Evolutionary conservation across 2,888 invertebrate species (phyloP).

Genomic region (Griposia aprilina): DNA sequence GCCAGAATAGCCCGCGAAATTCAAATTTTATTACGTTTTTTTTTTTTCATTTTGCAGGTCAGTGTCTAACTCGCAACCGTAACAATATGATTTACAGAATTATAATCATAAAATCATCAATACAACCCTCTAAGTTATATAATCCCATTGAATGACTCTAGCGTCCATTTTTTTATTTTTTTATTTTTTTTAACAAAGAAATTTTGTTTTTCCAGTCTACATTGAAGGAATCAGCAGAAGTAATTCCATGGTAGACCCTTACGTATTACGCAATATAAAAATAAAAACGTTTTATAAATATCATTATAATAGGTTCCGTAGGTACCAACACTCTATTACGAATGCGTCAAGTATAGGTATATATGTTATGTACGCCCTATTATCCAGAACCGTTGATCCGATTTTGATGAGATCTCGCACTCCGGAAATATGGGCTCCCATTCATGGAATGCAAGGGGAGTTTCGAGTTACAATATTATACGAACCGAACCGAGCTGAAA

Average conservation of each 20-base stretch:
- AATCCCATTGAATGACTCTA: no score
- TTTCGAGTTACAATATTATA: slow-evolving; percentile 42
- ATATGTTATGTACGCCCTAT: slow-evolving; percentile 49
- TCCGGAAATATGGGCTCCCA: slow-evolving; percentile 64
- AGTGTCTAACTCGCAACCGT: no score
- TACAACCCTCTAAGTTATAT: no score
- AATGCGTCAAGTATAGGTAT: slow-evolving; percentile 27
- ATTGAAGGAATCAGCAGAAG: neutral
- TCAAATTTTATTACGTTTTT: no score
- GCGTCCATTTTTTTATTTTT: no score
- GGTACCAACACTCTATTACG: slow-evolving; percentile 42
- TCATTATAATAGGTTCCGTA: no score
- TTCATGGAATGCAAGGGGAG: slow-evolving; percentile 64
- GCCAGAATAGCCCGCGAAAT: no score
- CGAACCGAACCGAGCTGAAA: slow-evolving; percentile 28
- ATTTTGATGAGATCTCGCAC: slow-evolving; percentile 67
- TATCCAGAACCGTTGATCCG: slow-evolving; percentile 69
- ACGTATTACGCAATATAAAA: neutral
- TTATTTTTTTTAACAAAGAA: no score
- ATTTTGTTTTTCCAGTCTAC: neutral
- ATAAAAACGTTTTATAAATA: neutral
- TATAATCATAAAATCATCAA: no score
- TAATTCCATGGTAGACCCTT: neutral
- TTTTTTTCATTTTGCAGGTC: no score
- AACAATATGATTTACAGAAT: no score